These are phyloP conservation scores for Xestia ashworthii DNA, from an alignment of 2,888 invertebrate genomes.

Conservation along the genomic window DNA sequence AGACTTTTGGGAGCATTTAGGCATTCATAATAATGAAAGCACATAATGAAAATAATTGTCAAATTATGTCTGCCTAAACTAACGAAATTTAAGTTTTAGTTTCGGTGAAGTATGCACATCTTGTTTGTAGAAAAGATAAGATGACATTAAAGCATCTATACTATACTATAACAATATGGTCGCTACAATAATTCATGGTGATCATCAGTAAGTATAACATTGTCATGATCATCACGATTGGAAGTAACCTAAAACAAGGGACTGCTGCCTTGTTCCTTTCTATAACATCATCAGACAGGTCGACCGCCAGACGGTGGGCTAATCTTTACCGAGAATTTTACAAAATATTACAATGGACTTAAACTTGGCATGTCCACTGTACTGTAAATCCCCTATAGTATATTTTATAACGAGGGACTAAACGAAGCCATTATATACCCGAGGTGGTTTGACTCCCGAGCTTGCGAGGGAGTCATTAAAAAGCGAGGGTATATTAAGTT, in stretches of 20 bases:
- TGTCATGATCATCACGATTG: not conserved
- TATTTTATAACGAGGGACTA: no score
- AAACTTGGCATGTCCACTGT: no score
- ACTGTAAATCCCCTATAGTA: not conserved
- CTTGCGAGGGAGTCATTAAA: no score
- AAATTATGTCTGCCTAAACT: no score
- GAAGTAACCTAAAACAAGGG: no score
- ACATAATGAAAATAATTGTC: not conserved
- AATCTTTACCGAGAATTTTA: not conserved
- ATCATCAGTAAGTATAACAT: not conserved
- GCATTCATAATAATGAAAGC: conserved; percentile 20
- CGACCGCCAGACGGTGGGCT: not conserved
- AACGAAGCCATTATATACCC: no score
- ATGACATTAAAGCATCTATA: not conserved
- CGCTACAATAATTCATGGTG: not conserved
- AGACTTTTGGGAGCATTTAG: conserved; percentile 18
- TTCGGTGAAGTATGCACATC: not conserved
- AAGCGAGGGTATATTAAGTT: no score
- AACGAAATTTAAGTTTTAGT: no score
- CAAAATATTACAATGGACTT: not conserved
- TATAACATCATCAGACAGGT: not conserved
- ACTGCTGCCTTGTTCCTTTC: not conserved
- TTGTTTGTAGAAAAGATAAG: not conserved
- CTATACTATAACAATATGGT: not conserved
- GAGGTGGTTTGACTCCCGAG: no score